Percentiles rank a stretch among this genome's conserved stretches.
phyloP scores from a whole-genome alignment of 2,113 vertebrate genomes.

The Silurus glanis region DNA sequence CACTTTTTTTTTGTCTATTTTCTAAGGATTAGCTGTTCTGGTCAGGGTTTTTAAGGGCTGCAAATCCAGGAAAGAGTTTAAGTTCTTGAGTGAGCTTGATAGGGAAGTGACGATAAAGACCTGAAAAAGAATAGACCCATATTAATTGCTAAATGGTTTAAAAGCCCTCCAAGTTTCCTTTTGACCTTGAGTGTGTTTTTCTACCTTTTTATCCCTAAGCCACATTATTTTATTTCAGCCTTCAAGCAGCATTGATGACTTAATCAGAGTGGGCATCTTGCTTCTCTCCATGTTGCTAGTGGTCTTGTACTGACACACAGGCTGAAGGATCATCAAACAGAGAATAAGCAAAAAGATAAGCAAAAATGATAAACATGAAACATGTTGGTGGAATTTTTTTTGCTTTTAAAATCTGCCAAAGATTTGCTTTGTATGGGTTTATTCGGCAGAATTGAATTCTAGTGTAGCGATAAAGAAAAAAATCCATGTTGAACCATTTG shows the following conservation, averaged over 20 bases:
- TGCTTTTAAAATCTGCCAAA: not conserved
- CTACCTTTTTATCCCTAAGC: conserved; percentile 13
- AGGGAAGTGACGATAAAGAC: conserved; percentile 5
- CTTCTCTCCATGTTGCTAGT: conserved; percentile 20
- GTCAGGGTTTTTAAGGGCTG: not conserved
- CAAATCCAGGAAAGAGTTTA: conserved; percentile 19
- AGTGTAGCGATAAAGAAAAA: not conserved
- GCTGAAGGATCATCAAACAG: conserved; percentile 29
- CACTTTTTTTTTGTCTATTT: not conserved
- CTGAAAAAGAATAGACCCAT: not conserved
- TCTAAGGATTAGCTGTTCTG: conserved; percentile 17
- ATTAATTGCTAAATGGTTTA: conserved; percentile 21
- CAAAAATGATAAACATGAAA: not conserved
- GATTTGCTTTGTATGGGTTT: not conserved
- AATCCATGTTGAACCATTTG: no score
- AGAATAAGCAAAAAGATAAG: not conserved
- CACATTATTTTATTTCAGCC: conserved; percentile 20
- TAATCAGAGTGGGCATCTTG: conserved; percentile 40
- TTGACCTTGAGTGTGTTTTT: conserved; percentile 27
- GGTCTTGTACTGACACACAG: conserved; percentile 45
- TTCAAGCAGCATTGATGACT: conserved; percentile 25
- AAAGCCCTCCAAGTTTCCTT: conserved; percentile 17
- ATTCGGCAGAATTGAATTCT: not conserved
- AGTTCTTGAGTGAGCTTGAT: conserved; percentile 5
- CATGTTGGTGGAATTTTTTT: not conserved